Evolutionary conservation across 2,113 vertebrate genomes (phyloP), one percentile per base, ranked within the genome.

Genomic region (Ceratotherium simum): DNA sequence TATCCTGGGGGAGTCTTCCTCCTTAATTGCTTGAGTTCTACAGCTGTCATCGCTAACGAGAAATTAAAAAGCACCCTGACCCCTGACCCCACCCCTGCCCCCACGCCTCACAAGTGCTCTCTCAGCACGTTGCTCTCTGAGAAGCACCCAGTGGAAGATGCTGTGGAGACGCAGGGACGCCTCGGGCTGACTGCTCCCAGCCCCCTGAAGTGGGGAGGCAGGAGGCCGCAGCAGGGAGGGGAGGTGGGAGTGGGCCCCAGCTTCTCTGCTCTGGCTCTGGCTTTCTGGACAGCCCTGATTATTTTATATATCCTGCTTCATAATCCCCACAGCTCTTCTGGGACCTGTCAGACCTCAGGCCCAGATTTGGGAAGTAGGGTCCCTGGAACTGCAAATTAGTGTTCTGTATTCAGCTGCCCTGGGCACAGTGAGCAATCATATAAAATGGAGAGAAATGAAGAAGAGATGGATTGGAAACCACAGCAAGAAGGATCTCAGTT

Each of bases 21-120:
- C 98, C 96, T 98, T 99, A 99, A 99, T 99, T 99, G 98, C 97
- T 98, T 98, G 95, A 98, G 95, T 98, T 98, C 98, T 98, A 98
- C 98, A 99, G 98, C 98, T 99, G 98, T 97, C 6, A 95, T 98
- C 98, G 95, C 98, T 98, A 97, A 98, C 96, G 80, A 99, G 98
- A 99, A 99, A 99, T 99, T 99, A 99, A 98, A 98, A 98, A 98
- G 97, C 97, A 98, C 96, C 96, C 98, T 98, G 98, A 98, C 98
- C 98, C 98, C 97, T 98, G 96, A 72, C 92, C 98, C 97, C 27
- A 0, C 97, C 54, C 92, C 97, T 69, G 90, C 96, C 97, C 97
- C 93, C 67, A 2, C 5, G 23, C 82, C 92, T 95, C 83, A 64
- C 85, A 97, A 97, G 92, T 96, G 97, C 96, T 96, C 95, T 90